Percentiles rank a stretch among this genome's conserved stretches.
Evolutionary conservation across 1,140 invertebrate genomes (phyloP).

Genomic region (Glomeris maerens): DNA sequence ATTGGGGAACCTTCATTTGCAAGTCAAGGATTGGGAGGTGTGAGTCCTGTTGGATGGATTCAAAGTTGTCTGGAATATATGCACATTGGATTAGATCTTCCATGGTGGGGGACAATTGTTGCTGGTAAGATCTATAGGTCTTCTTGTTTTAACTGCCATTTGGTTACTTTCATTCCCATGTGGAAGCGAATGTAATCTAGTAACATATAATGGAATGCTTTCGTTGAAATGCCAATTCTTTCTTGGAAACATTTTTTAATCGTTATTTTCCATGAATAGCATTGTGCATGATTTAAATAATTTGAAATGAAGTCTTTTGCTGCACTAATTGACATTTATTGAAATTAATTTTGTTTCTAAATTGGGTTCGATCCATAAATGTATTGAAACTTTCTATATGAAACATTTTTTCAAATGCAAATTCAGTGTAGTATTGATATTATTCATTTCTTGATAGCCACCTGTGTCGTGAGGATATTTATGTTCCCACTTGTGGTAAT

Average conservation of each 20-base stretch:
- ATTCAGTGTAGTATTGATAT: background rate
- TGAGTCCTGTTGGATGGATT: constrained; percentile 57
- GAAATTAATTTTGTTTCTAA: too few relatives aligned
- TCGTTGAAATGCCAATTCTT: too few relatives aligned
- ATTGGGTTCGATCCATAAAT: background rate
- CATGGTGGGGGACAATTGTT: constrained; percentile 80
- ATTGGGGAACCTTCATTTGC: constrained; percentile 57
- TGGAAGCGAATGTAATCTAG: too few relatives aligned
- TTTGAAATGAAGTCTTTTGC: too few relatives aligned
- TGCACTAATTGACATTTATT: too few relatives aligned
- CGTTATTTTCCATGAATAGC: too few relatives aligned
- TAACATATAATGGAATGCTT: too few relatives aligned
- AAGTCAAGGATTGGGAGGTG: constrained; percentile 63
- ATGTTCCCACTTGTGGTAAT: constrained; percentile 72
- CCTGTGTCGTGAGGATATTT: constrained; percentile 48
- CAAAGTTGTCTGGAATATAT: constrained; percentile 65
- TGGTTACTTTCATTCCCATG: too few relatives aligned
- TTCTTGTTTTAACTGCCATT: too few relatives aligned
- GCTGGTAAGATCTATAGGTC: constrained; percentile 49
- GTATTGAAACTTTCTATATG: background rate
- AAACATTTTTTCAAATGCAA: background rate
- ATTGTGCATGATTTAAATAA: too few relatives aligned
- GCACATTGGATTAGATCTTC: constrained; percentile 56
- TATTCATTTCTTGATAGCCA: constrained; percentile 39
- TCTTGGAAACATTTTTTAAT: too few relatives aligned